A percentile compares a stretch with the other conserved stretches of the same genome.
phyloP scores from a whole-genome alignment of 2,888 invertebrate genomes.

The Drosophila siamana region DNA sequence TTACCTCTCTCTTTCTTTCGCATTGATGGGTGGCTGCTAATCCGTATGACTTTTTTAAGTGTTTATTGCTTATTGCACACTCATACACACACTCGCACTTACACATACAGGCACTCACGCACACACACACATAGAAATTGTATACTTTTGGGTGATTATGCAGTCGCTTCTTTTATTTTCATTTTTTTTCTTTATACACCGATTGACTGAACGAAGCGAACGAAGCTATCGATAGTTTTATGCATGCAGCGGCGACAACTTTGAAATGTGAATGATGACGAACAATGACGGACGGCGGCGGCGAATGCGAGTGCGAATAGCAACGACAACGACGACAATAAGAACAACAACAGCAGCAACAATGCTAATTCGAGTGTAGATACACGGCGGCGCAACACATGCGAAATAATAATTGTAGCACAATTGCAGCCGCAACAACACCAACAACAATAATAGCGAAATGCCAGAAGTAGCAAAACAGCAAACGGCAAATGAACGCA shows the following conservation, averaged over 20 bases:
- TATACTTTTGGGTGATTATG: slow-evolving; percentile 39
- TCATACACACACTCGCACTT: background rate
- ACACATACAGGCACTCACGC: background rate
- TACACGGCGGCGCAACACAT: slow-evolving; percentile 59
- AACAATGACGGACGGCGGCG: slow-evolving; percentile 70
- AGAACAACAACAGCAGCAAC: slow-evolving; percentile 46
- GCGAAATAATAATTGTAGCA: slow-evolving; percentile 79
- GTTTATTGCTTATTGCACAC: slow-evolving; percentile 27
- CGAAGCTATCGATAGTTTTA: slow-evolving; percentile 67
- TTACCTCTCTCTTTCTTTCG: slow-evolving; percentile 34
- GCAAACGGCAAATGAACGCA: slow-evolving; percentile 30
- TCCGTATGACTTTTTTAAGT: slow-evolving; percentile 41
- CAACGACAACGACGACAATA: slow-evolving; percentile 29
- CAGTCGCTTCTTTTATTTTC: slow-evolving; percentile 28
- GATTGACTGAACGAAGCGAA: slow-evolving; percentile 36
- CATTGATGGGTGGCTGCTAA: slow-evolving; percentile 43
- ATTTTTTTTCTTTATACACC: background rate
- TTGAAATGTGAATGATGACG: slow-evolving; percentile 66
- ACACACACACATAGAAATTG: slow-evolving; percentile 14
- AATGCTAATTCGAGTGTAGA: slow-evolving; percentile 77
- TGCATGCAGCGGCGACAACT: slow-evolving; percentile 62
- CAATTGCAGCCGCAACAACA: slow-evolving; percentile 60
- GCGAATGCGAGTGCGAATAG: slow-evolving; percentile 57
- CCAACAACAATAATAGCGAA: slow-evolving; percentile 22
- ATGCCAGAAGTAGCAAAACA: slow-evolving; percentile 9